Evolutionary conservation across 2,888 invertebrate genomes (phyloP).

Genomic region (Creontiades dilutus): DNA sequence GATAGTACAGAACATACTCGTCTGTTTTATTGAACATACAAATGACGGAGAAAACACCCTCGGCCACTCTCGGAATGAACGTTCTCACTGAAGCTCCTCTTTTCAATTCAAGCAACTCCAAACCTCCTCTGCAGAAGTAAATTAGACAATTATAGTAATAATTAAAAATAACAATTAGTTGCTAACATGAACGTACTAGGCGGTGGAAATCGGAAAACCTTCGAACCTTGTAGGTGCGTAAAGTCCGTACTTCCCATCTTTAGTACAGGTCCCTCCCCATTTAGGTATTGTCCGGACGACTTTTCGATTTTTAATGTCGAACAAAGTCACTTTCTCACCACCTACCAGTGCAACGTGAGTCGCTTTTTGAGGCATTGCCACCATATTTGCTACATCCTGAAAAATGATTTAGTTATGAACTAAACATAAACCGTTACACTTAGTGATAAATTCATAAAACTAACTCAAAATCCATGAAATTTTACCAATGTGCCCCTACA

Average conservation of each 20-base stretch:
- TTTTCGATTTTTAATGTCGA: conserved; percentile 93
- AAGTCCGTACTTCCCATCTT: conserved; percentile 93
- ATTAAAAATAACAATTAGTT: too few relatives aligned
- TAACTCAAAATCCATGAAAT: too few relatives aligned
- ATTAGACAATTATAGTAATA: too few relatives aligned
- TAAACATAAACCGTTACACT: too few relatives aligned
- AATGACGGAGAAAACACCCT: conserved; percentile 97
- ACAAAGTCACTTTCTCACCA: conserved; percentile 92
- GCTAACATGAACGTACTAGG: too few relatives aligned
- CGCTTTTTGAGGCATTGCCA: conserved; percentile 91
- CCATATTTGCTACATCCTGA: conserved; percentile 87
- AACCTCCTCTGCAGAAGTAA: conserved; percentile 85
- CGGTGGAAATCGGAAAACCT: too few relatives aligned
- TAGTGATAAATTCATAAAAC: too few relatives aligned
- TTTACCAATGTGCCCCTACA: too few relatives aligned
- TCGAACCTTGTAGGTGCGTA: conserved; percentile 89
- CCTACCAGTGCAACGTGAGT: conserved; percentile 93
- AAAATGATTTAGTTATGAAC: conserved; percentile 65
- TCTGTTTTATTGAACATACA: conserved; percentile 96
- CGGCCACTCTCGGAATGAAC: conserved; percentile 95
- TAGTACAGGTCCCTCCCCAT: conserved; percentile 94
- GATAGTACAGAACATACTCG: conserved; percentile 97
- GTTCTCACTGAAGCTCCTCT: conserved; percentile 93
- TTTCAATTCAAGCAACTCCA: conserved; percentile 94
- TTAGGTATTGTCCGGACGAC: conserved; percentile 92